Evolutionary conservation across 2,113 vertebrate species (phyloP).

Genomic region (crab-eating macaque (Macaca fascicularis)): T2T-MFA8v1.1 NC_088384.1:21015501-21016000

Average conservation of each 20-base stretch:
- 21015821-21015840: too few species aligned
- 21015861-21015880: too few species aligned
- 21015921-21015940: too few species aligned
- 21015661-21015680: neutral
- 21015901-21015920: too few species aligned
- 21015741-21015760: neutral
- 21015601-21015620: neutral
- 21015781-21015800: neutral
- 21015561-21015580: neutral
- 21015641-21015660: neutral
- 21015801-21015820: neutral
- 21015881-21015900: too few species aligned
- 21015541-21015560: neutral
- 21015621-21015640: neutral
- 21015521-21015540: neutral
- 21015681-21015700: neutral
- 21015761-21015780: too few species aligned
- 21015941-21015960: too few species aligned
- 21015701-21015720: neutral
- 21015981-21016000: too few species aligned
- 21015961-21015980: too few species aligned
- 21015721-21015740: neutral
- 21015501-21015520: neutral
- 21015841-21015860: too few species aligned
- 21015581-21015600: neutral